Evolutionary conservation across 2,888 invertebrate species (phyloP).

Genomic region (Oxytorus armatus): DNA sequence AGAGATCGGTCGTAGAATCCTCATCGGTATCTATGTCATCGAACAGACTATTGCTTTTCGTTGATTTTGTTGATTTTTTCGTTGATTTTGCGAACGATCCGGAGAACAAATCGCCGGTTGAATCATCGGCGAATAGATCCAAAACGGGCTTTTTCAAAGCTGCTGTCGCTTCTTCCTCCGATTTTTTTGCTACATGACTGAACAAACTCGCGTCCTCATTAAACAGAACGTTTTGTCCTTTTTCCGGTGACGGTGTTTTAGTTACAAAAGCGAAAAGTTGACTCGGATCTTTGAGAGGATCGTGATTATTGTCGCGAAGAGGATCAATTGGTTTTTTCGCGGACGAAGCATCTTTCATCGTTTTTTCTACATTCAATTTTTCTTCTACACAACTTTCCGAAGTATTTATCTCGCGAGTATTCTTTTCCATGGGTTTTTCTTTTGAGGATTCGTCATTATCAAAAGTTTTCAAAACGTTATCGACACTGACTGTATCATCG

Average conservation of each 20-base stretch:
- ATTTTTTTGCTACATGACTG: conserved; percentile 71
- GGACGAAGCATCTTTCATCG: conserved; percentile 32
- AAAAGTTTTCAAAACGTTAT: background rate
- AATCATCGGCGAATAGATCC: conserved; percentile 78
- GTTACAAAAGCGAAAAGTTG: conserved; percentile 83
- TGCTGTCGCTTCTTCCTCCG: conserved; percentile 58
- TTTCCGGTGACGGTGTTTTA: conserved; percentile 82
- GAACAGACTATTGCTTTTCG: conserved; percentile 75
- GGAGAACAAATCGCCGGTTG: conserved; percentile 79
- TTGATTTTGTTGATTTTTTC: conserved; percentile 74
- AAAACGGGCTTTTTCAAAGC: conserved; percentile 68
- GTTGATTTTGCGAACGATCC: conserved; percentile 71
- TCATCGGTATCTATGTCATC: conserved; percentile 77
- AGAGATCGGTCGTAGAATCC: conserved; percentile 72
- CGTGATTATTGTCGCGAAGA: conserved; percentile 77
- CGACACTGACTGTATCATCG: conserved; percentile 15
- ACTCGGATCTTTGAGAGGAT: conserved; percentile 82
- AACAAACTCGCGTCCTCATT: conserved; percentile 81
- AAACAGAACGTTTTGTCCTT: conserved; percentile 76
- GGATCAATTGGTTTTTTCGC: conserved; percentile 75
- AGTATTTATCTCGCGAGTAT: background rate
- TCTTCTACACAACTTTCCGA: background rate
- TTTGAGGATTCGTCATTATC: background rate
- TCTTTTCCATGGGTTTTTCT: conserved; percentile 15
- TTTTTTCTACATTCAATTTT: conserved; percentile 26